phyloP scores from a whole-genome alignment of 2,888 invertebrate genomes.

The Lutraria lutraria region DNA sequence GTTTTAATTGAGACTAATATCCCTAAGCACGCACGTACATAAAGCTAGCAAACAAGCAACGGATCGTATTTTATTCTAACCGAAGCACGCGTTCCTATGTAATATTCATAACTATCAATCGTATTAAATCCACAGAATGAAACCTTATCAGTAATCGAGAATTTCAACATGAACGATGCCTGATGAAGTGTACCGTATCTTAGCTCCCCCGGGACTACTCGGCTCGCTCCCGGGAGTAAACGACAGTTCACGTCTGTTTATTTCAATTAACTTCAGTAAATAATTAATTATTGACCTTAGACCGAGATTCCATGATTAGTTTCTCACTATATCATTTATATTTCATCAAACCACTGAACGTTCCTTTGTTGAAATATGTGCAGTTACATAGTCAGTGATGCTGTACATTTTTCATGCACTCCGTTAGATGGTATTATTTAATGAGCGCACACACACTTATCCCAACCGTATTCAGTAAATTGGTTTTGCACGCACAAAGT shows the following conservation, averaged over 20 bases:
- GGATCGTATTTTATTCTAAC: no score
- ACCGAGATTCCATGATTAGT: slow-evolving; percentile 36
- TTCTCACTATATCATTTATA: slow-evolving; percentile 50
- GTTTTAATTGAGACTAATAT: no score
- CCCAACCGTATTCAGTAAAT: not conserved
- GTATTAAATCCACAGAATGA: not conserved
- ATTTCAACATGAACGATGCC: slow-evolving; percentile 39
- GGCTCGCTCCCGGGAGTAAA: slow-evolving; percentile 10
- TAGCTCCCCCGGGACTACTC: slow-evolving; percentile 26
- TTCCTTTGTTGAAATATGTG: slow-evolving; percentile 19
- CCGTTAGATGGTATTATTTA: not conserved
- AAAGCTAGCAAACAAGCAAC: no score
- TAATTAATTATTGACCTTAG: slow-evolving; percentile 69
- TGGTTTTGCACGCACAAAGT: not conserved
- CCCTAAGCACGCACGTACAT: no score
- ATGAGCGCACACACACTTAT: not conserved
- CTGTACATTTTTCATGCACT: not conserved
- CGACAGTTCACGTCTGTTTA: slow-evolving; percentile 58
- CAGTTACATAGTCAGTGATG: not conserved
- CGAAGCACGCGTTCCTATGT: not conserved
- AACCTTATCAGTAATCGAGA: slow-evolving; percentile 19
- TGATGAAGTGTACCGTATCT: slow-evolving; percentile 39
- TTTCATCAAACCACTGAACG: slow-evolving; percentile 52
- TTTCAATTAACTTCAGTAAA: slow-evolving; percentile 68
- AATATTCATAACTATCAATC: slow-evolving; percentile 32